Evolutionary conservation across 2,113 vertebrate genomes (phyloP), one percentile per base, ranked within the genome.

Genomic region (Pollimyrus isidori): DNA sequence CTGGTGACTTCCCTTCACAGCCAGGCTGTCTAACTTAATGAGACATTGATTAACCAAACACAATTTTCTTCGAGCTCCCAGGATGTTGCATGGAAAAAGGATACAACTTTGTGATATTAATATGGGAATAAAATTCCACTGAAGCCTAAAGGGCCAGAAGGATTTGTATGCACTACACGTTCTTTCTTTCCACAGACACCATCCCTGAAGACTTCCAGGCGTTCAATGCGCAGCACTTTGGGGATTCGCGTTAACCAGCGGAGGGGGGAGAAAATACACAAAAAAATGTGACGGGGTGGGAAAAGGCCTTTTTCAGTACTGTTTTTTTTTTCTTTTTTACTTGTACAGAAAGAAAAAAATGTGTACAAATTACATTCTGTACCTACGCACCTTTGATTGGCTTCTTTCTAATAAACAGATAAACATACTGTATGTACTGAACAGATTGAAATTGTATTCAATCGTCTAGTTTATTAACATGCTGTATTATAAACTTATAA

Each of bases 131-230:
- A 35, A 86, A 86, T 50, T 26, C 45, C 4, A 4, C 1, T 48
- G 82, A 84, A 48, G 45, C 39, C 45, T n/a, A 19, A n/a, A 46
- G 39, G 9, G 76, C 76, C 76, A 13, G 35, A 87, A 87, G 52
- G 4, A 35, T 35, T 35, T 53, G 9, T 39, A 35, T 87, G 85
- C 92, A 93, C 50, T 84, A 2, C 13, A n/a, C 2, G 21, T 45
- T 23, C 42, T 88, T 89, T 2, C 91, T 90, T 3, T 88, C 86
- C 90, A 88, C 95, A 97, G 96, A 97, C 49, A 97, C 96, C 90
- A 96, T 97, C 88, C 96, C 96, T 58, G 96, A 97, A 87, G 96
- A 97, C 92, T 97, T 97, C n/a, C 96, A 96, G 90, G 96, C 96
- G 91, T 97, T 97, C 92, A 96, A 96, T 92, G 95, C 95, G 83